phyloP scores from a whole-genome alignment of 2,888 invertebrate genomes.

The Morpho achilles region DNA sequence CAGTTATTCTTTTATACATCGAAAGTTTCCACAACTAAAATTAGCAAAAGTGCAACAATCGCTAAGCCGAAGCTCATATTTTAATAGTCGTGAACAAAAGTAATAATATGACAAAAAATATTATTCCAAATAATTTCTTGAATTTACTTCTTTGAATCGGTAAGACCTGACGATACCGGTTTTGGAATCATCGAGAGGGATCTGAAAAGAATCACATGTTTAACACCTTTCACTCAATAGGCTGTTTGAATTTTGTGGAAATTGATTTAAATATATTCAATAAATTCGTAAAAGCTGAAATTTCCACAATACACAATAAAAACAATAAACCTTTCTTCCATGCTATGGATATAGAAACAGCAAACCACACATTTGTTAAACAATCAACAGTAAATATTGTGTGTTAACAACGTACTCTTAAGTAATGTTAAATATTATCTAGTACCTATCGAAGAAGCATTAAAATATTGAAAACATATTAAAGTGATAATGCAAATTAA shows the following conservation, averaged over 20 bases:
- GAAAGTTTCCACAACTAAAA: conserved; percentile 13
- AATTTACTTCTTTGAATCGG: conserved; percentile 58
- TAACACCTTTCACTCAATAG: background rate
- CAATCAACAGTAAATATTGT: conserved; percentile 10
- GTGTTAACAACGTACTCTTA: no score
- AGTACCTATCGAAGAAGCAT: conserved; percentile 20
- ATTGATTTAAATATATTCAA: conserved; percentile 2
- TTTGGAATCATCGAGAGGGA: conserved; percentile 67
- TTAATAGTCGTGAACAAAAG: conserved; percentile 12
- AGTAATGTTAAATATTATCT: no score
- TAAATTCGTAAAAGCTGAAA: conserved; percentile 1
- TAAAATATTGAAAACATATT: conserved; percentile 7
- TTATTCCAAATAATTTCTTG: conserved; percentile 2
- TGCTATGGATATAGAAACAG: conserved; percentile 22
- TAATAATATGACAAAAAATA: conserved; percentile 6
- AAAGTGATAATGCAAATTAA: conserved; percentile 24
- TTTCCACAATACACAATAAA: conserved; percentile 12
- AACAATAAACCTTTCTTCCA: conserved; percentile 16
- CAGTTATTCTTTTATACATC: conserved; percentile 7
- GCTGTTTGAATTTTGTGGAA: conserved; percentile 1
- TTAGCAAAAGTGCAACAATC: conserved; percentile 26
- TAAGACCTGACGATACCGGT: conserved; percentile 62
- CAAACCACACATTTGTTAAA: conserved; percentile 24
- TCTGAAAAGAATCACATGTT: conserved; percentile 47
- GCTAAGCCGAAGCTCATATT: conserved; percentile 28